Conservation (phyloP, 2,113 vertebrate species). For the Rhinogobius similis region DNA sequence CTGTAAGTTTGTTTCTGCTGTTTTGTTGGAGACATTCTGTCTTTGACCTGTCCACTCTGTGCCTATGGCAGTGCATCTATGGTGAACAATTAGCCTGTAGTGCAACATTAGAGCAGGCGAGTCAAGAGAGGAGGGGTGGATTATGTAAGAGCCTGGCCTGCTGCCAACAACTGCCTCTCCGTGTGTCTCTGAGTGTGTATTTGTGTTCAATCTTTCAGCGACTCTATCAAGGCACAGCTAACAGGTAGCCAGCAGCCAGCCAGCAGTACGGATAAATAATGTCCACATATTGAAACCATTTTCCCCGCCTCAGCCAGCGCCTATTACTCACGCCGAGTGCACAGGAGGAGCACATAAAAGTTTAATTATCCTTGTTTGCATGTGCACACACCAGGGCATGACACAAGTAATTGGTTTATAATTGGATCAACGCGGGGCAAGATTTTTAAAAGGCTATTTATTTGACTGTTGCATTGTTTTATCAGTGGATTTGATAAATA, state of each 20-base stretch:
- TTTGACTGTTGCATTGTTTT: neutral
- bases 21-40: slow-evolving; percentile 23
- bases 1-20: slow-evolving; percentile 17
- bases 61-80: slow-evolving; percentile 13
- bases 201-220: slow-evolving; percentile 47
- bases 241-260: slow-evolving; percentile 64
- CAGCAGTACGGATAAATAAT: slow-evolving; percentile 56
- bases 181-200: slow-evolving; percentile 28
- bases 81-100: slow-evolving; percentile 12
- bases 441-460: slow-evolving; percentile 11
- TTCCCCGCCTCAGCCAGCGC: slow-evolving; percentile 35
- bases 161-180: slow-evolving; percentile 42
- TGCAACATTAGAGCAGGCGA: slow-evolving; percentile 42
- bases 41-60: slow-evolving; percentile 22
- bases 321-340: slow-evolving; percentile 60
- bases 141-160: slow-evolving; percentile 76
- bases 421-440: slow-evolving; percentile 37
- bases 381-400: slow-evolving; percentile 38
- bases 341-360: slow-evolving; percentile 53
- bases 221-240: slow-evolving; percentile 54
- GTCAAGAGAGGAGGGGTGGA: slow-evolving; percentile 61
- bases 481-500: neutral
- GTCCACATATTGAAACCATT: slow-evolving; percentile 68
- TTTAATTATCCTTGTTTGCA: slow-evolving; percentile 51
- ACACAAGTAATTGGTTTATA: slow-evolving; percentile 47